Evolutionary conservation across 2,797 vertebrate genomes (phyloP).

Genomic region (Hyperoplus lanceolatus): DNA sequence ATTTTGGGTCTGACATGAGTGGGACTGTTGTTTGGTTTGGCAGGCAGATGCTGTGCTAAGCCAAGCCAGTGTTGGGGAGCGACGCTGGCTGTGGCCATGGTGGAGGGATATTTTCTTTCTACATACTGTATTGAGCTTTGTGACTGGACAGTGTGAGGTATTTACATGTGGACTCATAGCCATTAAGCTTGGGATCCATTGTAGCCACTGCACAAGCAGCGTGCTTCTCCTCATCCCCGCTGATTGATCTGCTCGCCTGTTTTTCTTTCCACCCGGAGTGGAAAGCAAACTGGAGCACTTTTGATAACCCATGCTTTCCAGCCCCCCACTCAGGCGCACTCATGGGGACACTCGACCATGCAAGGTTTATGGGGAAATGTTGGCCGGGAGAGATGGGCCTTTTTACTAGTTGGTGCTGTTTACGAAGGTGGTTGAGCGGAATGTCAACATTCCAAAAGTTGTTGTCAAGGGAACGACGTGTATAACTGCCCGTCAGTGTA

Average conservation of each 20-base stretch:
- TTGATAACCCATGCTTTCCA: slow-evolving; percentile 65
- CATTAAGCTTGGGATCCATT: slow-evolving; percentile 71
- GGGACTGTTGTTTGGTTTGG: slow-evolving; percentile 78
- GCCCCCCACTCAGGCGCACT: slow-evolving; percentile 42
- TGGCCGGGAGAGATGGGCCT: slow-evolving; percentile 64
- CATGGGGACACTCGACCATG: slow-evolving; percentile 54
- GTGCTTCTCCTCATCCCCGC: slow-evolving; percentile 74
- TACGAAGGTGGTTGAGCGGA: slow-evolving; percentile 69
- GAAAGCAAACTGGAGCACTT: slow-evolving; percentile 76
- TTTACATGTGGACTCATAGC: slow-evolving; percentile 67
- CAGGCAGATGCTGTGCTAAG: slow-evolving; percentile 45
- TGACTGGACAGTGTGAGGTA: slow-evolving; percentile 71
- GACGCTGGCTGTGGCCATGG: slow-evolving; percentile 46
- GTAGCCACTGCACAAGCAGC: slow-evolving; percentile 68
- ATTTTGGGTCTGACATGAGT: slow-evolving; percentile 74
- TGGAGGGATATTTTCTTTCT: slow-evolving; percentile 69
- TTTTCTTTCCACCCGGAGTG: slow-evolving; percentile 78
- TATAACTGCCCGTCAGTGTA: slow-evolving; percentile 63
- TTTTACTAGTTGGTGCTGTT: slow-evolving; percentile 74
- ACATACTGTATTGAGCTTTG: slow-evolving; percentile 66
- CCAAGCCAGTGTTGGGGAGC: slow-evolving; percentile 65
- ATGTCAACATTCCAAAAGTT: slow-evolving; percentile 81
- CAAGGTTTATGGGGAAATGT: slow-evolving; percentile 70
- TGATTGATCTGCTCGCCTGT: slow-evolving; percentile 75
- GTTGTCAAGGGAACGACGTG: slow-evolving; percentile 69